Evolutionary conservation across 2,888 invertebrate genomes (phyloP), one percentile per base, ranked within the genome.

Genomic region (Hedychridium roseum): DNA sequence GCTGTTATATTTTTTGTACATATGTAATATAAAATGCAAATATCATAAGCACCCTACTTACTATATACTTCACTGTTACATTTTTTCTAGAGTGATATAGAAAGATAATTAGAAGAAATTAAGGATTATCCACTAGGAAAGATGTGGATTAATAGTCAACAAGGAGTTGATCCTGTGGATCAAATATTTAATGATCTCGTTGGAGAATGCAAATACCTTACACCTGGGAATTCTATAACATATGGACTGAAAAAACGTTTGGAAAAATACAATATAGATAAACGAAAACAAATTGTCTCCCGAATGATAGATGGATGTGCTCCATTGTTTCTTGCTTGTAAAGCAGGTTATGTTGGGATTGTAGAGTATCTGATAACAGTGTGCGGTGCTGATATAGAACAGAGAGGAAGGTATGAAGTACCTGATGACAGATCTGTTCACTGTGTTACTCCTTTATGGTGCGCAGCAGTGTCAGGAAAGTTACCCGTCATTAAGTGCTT

Each of bases 361-460:
- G 93, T 90, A 6, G 91, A 93, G 77, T 95, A 92, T 81, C 83
- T 96, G 27, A 86, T 94, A 57, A 86, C 85, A 46, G 86, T 87
- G 45, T 95, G 95, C 79, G 84, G 84, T 68, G 94, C 94, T 1
- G 88, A 91, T 71, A 84, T 94, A 12, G 95, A 96, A 80, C 92
- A 92, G 79, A 84, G 87, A 66, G 94, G 95, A 27, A 82, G 88
- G 53, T 94, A 89, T 78, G 91, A 93, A 82, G 91, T 91, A 35
- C 86, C 89, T 6, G 91, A 92, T 77, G 94, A 94, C 74, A 85
- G 85, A 67, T 86, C 88, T 21, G 85, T 86, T 58, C 94, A 94
- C 81, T 84, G 84, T 68, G 94, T 92, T 2, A 92, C 94, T 9
- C 94, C 95, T 18, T 81, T 96, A 49, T 96, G 96, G 96, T 91